phyloP scores from a whole-genome alignment of 1,140 invertebrate species.

The Leptinotarsa defecta region DNA sequence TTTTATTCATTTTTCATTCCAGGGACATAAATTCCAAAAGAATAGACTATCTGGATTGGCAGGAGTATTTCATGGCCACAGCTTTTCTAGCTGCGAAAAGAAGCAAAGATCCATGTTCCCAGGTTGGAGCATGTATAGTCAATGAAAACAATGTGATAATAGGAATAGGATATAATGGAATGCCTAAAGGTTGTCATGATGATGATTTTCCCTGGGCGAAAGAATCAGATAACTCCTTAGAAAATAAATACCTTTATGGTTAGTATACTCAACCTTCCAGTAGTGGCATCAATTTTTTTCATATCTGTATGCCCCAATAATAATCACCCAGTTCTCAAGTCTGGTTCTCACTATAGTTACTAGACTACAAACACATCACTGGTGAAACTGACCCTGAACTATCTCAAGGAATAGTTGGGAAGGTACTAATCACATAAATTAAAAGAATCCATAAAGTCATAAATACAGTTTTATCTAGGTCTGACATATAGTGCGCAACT shows the following conservation, averaged over 20 bases:
- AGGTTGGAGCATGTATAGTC: conserved; percentile 93
- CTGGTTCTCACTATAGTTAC: no score
- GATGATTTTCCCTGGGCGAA: conserved; percentile 88
- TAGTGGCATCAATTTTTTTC: no score
- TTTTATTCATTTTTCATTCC: background rate
- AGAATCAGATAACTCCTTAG: conserved; percentile 58
- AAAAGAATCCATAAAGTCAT: background rate
- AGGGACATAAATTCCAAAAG: conserved; percentile 45
- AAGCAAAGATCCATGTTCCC: conserved; percentile 90
- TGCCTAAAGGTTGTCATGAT: conserved; percentile 87
- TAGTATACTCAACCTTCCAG: conserved; percentile 29
- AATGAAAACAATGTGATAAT: conserved; percentile 89
- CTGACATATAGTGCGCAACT: no score
- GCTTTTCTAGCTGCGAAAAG: conserved; percentile 83
- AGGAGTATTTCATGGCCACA: conserved; percentile 94
- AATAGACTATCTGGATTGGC: conserved; percentile 62
- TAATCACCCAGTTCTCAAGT: no score
- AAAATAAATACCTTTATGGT: conserved; percentile 88
- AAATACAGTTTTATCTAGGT: background rate
- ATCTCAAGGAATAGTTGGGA: no score
- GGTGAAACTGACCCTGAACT: no score
- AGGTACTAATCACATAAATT: no score
- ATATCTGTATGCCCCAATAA: no score
- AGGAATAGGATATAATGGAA: conserved; percentile 94
- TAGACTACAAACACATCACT: no score